phyloP scores from a whole-genome alignment of 2,113 vertebrate genomes.

The Phrynosoma blainvillii region DNA sequence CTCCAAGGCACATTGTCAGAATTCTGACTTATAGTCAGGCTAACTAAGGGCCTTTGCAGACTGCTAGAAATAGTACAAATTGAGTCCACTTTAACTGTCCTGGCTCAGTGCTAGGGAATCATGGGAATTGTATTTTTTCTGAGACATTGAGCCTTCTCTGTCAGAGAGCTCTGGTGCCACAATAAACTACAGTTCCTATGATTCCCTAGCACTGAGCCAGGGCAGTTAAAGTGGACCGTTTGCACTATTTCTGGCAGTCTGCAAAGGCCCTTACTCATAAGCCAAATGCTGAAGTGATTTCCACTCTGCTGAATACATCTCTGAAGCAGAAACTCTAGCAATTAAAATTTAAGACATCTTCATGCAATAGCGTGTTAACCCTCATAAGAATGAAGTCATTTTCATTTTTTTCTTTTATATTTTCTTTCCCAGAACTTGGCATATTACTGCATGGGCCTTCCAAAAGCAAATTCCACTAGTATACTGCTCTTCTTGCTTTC shows the following conservation, averaged over 20 bases:
- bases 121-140: too few relatives aligned
- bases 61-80: too few relatives aligned
- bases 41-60: too few relatives aligned
- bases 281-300: not conserved
- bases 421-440: constrained; percentile 69
- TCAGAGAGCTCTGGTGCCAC: too few relatives aligned
- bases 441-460: constrained; percentile 66
- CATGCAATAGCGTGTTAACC: not conserved
- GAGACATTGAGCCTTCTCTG: too few relatives aligned
- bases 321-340: not conserved
- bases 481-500: constrained; percentile 68
- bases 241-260: too few relatives aligned
- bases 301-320: not conserved
- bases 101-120: too few relatives aligned
- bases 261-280: too few relatives aligned
- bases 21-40: not conserved
- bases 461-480: constrained; percentile 74
- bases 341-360: not conserved
- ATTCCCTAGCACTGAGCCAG: too few relatives aligned
- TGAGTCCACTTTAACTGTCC: too few relatives aligned
- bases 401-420: constrained; percentile 16
- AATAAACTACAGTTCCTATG: too few relatives aligned
- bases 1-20: not conserved
- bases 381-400: not conserved
- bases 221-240: too few relatives aligned